Conservation (phyloP, 2,888 invertebrate species). For the Hirtodrosophila histrioides region DNA sequence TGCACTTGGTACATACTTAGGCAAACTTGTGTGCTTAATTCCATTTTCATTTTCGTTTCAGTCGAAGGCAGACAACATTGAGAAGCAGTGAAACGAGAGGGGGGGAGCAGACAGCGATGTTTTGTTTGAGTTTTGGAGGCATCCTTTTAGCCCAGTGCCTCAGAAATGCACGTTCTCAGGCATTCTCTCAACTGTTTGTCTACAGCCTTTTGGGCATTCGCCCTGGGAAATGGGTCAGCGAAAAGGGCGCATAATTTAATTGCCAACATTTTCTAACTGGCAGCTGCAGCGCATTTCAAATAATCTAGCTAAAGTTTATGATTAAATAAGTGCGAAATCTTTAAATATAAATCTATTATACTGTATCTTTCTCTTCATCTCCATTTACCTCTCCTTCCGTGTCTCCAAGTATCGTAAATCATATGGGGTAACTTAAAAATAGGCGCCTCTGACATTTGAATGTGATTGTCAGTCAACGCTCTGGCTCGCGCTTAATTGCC, state of each 20-base stretch:
- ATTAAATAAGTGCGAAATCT: no score
- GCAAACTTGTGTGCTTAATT: conserved; percentile 72
- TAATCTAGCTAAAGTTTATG: no score
- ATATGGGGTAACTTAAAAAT: conserved; percentile 61
- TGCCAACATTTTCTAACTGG: conserved; percentile 36
- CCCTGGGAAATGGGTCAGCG: conserved; percentile 56
- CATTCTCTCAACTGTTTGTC: conserved; percentile 29
- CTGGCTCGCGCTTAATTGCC: conserved; percentile 39
- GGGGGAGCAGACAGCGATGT: background rate
- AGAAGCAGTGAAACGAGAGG: background rate
- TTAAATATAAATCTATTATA: no score
- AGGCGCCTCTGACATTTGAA: conserved; percentile 58
- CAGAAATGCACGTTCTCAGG: conserved; percentile 23
- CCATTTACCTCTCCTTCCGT: no score
- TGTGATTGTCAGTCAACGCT: conserved; percentile 63
- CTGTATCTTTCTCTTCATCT: background rate
- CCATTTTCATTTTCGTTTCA: conserved; percentile 73
- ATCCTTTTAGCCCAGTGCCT: conserved; percentile 58
- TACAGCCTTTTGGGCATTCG: conserved; percentile 15
- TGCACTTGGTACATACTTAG: conserved; percentile 39
- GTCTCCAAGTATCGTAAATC: conserved; percentile 45
- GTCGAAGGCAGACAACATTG: conserved; percentile 36
- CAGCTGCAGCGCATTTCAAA: conserved; percentile 5
- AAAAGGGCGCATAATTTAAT: conserved; percentile 54
- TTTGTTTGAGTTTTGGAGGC: conserved; percentile 66